Percentiles rank a stretch among this genome's conserved stretches.
Evolutionary conservation across 2,888 invertebrate genomes (phyloP).

Genomic region (Griposia aprilina): DNA sequence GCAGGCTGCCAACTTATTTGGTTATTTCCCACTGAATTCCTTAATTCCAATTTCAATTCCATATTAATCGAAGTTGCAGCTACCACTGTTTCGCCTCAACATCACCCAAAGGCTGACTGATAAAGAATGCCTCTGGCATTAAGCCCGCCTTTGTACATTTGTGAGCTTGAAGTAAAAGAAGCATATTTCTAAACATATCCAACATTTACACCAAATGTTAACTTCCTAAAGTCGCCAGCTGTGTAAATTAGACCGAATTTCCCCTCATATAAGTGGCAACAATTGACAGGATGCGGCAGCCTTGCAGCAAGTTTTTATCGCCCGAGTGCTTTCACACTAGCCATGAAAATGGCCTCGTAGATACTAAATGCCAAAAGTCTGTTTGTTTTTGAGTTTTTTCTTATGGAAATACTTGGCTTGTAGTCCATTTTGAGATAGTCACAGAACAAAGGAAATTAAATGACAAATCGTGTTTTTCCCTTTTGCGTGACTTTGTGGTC

Average conservation of each 20-base stretch:
- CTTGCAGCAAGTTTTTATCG: conserved; percentile 11
- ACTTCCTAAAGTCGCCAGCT: conserved; percentile 8
- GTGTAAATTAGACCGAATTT: conserved; percentile 25
- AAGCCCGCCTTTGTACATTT: too few relatives aligned
- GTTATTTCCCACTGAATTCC: neutral
- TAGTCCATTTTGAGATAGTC: too few relatives aligned
- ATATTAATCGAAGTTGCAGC: neutral
- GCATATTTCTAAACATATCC: neutral
- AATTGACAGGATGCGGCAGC: conserved; percentile 31
- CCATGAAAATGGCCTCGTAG: neutral
- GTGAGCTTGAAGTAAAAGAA: too few relatives aligned
- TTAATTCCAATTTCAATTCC: neutral
- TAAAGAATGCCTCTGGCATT: too few relatives aligned
- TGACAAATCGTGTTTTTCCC: neutral
- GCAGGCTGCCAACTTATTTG: neutral
- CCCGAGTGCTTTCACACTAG: conserved; percentile 2
- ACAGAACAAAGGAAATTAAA: neutral
- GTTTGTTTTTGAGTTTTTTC: too few relatives aligned
- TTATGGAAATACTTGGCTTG: too few relatives aligned
- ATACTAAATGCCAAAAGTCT: too few relatives aligned
- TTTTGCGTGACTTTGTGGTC: neutral
- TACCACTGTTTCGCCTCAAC: too few relatives aligned
- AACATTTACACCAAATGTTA: conserved; percentile 2
- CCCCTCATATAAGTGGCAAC: neutral
- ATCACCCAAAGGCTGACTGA: too few relatives aligned